These are phyloP conservation scores for Callospermophilus lateralis DNA, from an alignment of 2,113 vertebrate species.

Conservation along the genomic window DNA sequence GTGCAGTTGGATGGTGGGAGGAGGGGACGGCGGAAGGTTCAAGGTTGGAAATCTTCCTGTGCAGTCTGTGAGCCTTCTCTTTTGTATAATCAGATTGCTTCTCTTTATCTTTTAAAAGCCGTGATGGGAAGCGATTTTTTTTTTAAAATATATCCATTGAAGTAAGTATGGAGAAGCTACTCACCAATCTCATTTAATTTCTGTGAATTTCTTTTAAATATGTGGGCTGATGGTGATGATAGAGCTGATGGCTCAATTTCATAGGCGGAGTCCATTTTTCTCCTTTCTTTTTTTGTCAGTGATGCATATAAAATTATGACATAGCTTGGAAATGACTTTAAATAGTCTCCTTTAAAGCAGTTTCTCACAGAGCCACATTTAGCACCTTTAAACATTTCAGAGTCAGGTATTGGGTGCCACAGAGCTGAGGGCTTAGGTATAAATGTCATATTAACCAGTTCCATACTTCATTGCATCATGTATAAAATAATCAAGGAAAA, in stretches of 20 bases:
- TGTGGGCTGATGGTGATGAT: not conserved
- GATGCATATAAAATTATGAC: not conserved
- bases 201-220: not conserved
- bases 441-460: not conserved
- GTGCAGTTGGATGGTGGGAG: rapidly evolving
- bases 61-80: not conserved
- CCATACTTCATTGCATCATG: not conserved
- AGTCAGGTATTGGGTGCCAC: not conserved
- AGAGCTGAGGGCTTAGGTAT: not conserved
- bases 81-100: not conserved
- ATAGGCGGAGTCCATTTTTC: not conserved
- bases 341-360: not conserved
- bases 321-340: not conserved
- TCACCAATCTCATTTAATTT: slow-evolving; percentile 7
- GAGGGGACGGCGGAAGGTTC: rapidly evolving
- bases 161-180: not conserved
- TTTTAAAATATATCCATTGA: not conserved
- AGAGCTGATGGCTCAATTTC: not conserved
- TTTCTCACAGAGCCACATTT: not conserved
- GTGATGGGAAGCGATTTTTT: not conserved
- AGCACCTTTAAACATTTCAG: not conserved
- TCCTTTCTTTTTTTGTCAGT: not conserved
- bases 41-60: not conserved
- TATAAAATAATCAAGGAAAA: not conserved
- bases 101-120: not conserved